These are phyloP conservation scores for Frankliniella fusca DNA, from an alignment of 2,888 invertebrate species.

Conservation along the genomic window DNA sequence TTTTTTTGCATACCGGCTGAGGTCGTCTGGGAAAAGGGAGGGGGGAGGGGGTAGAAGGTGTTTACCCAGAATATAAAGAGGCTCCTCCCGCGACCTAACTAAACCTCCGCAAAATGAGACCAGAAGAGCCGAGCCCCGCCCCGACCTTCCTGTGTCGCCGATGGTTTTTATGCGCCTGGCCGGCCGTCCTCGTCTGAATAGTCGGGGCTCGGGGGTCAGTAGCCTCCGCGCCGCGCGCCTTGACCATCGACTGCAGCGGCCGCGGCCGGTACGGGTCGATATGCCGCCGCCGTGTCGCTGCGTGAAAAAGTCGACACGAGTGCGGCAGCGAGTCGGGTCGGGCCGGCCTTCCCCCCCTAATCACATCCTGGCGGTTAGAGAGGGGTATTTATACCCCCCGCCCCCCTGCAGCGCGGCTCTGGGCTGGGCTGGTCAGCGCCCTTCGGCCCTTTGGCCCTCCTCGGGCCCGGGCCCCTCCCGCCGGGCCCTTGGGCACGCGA, in stretches of 20 bases:
- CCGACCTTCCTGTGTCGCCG: background rate
- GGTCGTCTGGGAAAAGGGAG: too few relatives aligned
- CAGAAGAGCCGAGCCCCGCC: background rate
- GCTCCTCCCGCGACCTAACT: background rate
- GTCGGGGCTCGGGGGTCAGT: background rate
- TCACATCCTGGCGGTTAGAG: too few relatives aligned
- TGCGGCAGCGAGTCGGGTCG: too few relatives aligned
- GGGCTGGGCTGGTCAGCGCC: slow-evolving; percentile 86
- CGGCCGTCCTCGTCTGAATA: background rate
- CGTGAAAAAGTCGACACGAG: too few relatives aligned
- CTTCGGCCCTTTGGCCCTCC: slow-evolving; percentile 92
- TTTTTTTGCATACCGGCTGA: background rate
- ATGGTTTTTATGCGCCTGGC: background rate
- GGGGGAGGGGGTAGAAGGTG: background rate
- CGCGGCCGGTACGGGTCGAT: background rate
- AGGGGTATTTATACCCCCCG: too few relatives aligned
- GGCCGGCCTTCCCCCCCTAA: too few relatives aligned
- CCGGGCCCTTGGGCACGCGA: slow-evolving; percentile 65
- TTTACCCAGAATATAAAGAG: background rate
- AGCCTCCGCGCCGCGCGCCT: background rate
- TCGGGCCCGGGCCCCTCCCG: too few relatives aligned
- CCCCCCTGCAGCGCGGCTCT: slow-evolving; percentile 67
- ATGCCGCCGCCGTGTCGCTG: slow-evolving; percentile 57
- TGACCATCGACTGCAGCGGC: background rate
- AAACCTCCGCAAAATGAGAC: background rate